Percentiles rank a stretch among this genome's conserved stretches.
Conservation (phyloP, 2,797 vertebrate genomes). For the Sandelia bainsii region DNA sequence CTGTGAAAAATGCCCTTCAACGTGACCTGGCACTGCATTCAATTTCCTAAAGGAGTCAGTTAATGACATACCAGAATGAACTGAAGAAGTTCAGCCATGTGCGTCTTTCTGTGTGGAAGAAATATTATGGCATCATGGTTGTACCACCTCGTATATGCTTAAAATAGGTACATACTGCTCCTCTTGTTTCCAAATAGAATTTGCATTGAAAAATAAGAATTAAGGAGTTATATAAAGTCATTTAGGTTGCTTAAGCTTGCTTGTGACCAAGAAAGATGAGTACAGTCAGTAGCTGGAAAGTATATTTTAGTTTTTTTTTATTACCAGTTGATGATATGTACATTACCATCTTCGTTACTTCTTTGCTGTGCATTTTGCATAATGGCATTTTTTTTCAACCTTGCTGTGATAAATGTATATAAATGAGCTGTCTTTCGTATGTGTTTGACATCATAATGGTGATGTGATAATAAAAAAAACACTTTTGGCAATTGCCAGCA, state of each 20-base stretch:
- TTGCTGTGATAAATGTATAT: slow-evolving; percentile 17
- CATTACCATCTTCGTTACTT: slow-evolving; percentile 13
- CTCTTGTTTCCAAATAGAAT: background rate
- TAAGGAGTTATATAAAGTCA: background rate
- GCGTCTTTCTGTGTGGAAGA: background rate
- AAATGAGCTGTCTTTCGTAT: slow-evolving; percentile 15
- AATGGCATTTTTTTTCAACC: background rate
- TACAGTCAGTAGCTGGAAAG: slow-evolving; percentile 13
- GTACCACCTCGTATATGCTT: background rate
- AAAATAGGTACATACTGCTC: background rate
- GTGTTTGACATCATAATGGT: slow-evolving; percentile 21
- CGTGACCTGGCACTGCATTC: slow-evolving; percentile 35
- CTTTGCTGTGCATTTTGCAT: slow-evolving; percentile 50
- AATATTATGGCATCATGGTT: background rate
- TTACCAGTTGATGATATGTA: slow-evolving; percentile 37
- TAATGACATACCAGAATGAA: background rate
- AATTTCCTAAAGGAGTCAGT: slow-evolving; percentile 40
- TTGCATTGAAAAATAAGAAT: background rate
- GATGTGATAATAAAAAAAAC: slow-evolving; percentile 16
- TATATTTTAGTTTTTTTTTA: slow-evolving; percentile 1
- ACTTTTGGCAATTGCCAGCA: background rate
- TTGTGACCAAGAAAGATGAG: background rate
- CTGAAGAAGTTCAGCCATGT: background rate
- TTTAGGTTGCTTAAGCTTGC: too few species aligned
- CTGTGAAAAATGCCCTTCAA: slow-evolving; percentile 58